Evolutionary conservation across 2,888 invertebrate species (phyloP).

Genomic region (Macaria notata): DNA sequence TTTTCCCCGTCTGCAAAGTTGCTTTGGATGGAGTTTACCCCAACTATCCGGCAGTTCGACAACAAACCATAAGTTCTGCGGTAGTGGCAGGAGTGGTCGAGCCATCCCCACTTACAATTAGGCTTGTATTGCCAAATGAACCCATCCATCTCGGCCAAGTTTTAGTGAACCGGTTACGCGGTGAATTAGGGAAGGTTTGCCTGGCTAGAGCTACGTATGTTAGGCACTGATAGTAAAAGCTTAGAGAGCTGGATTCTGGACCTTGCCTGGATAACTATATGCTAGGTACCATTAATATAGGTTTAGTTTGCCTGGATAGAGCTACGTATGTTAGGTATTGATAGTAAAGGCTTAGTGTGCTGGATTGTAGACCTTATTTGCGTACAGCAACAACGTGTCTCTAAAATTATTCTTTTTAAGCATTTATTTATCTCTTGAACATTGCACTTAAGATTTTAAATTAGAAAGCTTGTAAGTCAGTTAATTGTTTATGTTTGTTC

Average conservation of each 20-base stretch:
- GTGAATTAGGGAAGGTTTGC: conserved; percentile 28
- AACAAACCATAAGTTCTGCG: conserved; percentile 35
- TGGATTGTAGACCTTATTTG: no score
- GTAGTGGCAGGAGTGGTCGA: conserved; percentile 16
- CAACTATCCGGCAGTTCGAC: conserved; percentile 25
- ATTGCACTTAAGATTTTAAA: no score
- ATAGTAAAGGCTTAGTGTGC: no score
- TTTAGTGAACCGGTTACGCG: conserved; percentile 46
- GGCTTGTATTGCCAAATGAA: conserved; percentile 57
- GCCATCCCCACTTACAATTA: conserved; percentile 56
- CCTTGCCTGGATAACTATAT: no score
- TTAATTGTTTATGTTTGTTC: no score
- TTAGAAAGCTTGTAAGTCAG: no score
- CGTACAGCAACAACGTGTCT: no score
- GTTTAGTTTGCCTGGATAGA: conserved; percentile 56
- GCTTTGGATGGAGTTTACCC: no score
- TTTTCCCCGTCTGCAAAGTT: no score
- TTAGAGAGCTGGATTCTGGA: not conserved
- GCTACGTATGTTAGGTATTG: no score
- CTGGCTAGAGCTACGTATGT: conserved; percentile 5
- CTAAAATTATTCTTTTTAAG: no score
- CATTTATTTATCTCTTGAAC: no score
- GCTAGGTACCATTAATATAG: conserved; percentile 41
- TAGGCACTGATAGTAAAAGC: conserved; percentile 6
- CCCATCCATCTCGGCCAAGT: conserved; percentile 64